Base-by-base conservation (phyloP, 2,797 vertebrate genomes). In the Clarias fuscus region DNA sequence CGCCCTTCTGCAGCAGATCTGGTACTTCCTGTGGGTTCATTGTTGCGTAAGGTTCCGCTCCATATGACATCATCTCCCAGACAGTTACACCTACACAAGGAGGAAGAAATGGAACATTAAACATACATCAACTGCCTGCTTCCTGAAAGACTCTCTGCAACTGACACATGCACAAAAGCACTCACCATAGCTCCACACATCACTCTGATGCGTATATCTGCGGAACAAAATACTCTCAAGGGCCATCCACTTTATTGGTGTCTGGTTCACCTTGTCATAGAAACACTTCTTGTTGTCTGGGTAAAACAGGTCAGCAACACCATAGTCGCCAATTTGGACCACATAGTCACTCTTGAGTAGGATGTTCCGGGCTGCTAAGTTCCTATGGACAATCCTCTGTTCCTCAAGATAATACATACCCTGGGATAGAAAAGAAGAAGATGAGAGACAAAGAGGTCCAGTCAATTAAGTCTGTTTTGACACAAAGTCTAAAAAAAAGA, bases 1-100 rank as follows among this genome's bases (percentile, higher is more conserved):
- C 97, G 3, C 98, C 98, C 91, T 98, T 98, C 93, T 99, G 97
- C 87, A 99, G 93, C 85, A 99, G 94, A 86, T 98, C 97, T 7
- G 97, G 97, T 75, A 99, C 96, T 86, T 97, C 97, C 30, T 96
- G 95, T 83, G 97, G 92, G 40, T 94, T 93, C 92, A 99, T 96
- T 0, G 94, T 92, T 1, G 95, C 84, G 27, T 98, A 99, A 0
- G 98, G 98, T 94, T 99, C 97, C 0, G 92, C 94, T n/a, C 98
- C 98, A 4, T 97, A 97, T 10, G 97, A 98, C 98, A 99, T 98
- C 96, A 99, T 95, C 93, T 99, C 98, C 98, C 98, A 99, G 61
- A 98, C 92, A 0, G 98, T 99, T 88, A 99, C 98, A 11, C 98
- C 98, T 99, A 90, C 67, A 91, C 40, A 86, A 0, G 61, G 7